These are phyloP conservation scores for Procavia capensis DNA, from an alignment of 2,113 vertebrate genomes.

Conservation along the genomic window DNA sequence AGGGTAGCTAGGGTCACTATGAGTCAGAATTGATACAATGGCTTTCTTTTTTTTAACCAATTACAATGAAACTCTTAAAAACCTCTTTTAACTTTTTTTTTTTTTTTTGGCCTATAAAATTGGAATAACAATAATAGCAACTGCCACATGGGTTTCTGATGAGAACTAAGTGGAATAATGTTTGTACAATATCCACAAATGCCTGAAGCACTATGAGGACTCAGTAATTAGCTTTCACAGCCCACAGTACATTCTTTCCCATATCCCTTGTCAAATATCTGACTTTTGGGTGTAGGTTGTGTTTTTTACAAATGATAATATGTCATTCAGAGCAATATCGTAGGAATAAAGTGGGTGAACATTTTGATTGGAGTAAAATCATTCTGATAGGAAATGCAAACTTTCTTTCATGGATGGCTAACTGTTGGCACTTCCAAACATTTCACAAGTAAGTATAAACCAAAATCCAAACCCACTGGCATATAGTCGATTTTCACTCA, in stretches of 20 bases:
- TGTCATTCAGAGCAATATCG: conserved; percentile 5
- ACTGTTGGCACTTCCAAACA: neutral
- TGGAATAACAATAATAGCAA: neutral
- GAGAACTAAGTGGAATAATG: neutral
- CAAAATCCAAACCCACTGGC: neutral
- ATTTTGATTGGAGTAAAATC: neutral
- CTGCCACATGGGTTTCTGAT: neutral
- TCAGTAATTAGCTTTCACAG: neutral
- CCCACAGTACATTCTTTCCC: neutral
- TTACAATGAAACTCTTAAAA: neutral
- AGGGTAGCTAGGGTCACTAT: too few species aligned
- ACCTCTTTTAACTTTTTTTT: neutral
- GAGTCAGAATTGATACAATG: too few species aligned
- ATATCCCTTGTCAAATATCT: conserved; percentile 7
- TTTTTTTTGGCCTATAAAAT: neutral
- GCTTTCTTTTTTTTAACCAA: too few species aligned
- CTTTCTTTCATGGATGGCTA: conserved; percentile 16
- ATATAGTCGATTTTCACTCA: neutral
- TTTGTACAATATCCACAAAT: neutral
- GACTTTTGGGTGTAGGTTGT: neutral
- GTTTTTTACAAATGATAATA: conserved; percentile 23
- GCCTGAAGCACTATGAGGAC: neutral
- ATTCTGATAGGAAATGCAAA: neutral
- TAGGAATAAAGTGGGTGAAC: neutral
- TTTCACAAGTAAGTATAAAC: neutral